Evolutionary conservation across 2,113 vertebrate species (phyloP), one percentile per base, ranked within the genome.

Genomic region (Nyctereutes procyonoides): DNA sequence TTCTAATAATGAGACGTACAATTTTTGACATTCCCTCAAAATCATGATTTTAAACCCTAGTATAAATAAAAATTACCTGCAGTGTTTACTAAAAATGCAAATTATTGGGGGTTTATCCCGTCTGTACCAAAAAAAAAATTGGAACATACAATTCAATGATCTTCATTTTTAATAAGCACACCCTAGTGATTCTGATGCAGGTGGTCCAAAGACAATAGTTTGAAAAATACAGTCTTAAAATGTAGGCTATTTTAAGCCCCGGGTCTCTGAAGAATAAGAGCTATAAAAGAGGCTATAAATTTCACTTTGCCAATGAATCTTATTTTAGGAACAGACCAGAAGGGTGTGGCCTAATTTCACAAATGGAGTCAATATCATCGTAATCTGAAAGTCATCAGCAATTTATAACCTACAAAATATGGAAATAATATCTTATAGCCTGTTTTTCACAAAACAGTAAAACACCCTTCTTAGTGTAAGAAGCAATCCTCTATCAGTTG

Each of bases 251-350:
- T 95, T 94, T 95, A 93, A 97, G 77, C 58, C 81, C 38, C 24
- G 15, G 22, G 65, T 90, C 88, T 96, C 90, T 19, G 35, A 96
- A 92, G 69, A 94, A 58, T 97, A 85, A 84, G 62, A 80, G n/a
- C 80, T 53, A 96, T 87, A 88, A 96, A 86, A 96, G 43, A 95
- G 10, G n/a, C 84, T 90, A 74, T 93, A 93, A 80, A 94, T 91
- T 96, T 92, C 85, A 92, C 71, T 79, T 96, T 90, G 53, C 56
- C 81, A 88, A 89, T 88, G 90, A 74, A 94, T 79, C 80, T 96
- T 92, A 95, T 96, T 96, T 96, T 94, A 96, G 82, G 60, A 97
- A 79, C 26, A 97, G 32, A 94, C 26, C 65, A 85, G 90, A 92
- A 69, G 82, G 93, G 91, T 69, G 84, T 95, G 91, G 96, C 90